Evolutionary conservation across 2,797 vertebrate species (phyloP).

Genomic region (Syndactyla subalaris): DNA sequence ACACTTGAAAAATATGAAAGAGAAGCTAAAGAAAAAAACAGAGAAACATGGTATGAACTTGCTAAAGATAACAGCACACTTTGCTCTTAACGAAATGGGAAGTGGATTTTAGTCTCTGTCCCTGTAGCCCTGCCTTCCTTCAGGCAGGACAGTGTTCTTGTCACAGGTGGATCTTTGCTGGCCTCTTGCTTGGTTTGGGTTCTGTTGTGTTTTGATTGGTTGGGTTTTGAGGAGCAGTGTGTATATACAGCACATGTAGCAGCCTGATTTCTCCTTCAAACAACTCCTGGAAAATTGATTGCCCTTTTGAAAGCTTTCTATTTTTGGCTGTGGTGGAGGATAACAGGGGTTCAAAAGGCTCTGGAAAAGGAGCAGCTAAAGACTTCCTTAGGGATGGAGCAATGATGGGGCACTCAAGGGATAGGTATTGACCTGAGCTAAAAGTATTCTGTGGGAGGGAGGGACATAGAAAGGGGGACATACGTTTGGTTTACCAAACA

Average conservation of each 20-base stretch:
- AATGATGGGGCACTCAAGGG: not conserved
- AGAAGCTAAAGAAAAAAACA: constrained; percentile 99
- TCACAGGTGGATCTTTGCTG: not conserved
- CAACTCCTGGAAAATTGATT: not conserved
- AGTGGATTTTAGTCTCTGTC: not conserved
- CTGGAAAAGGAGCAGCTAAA: not conserved
- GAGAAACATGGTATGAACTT: constrained; percentile 92
- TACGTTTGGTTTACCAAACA: not conserved
- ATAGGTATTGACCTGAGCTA: not conserved
- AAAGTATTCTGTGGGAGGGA: not conserved
- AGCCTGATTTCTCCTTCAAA: not conserved
- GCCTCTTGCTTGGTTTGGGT: not conserved
- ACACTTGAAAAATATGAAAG: constrained; percentile 98
- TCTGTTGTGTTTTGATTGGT: not conserved
- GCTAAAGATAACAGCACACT: not conserved
- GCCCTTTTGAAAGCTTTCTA: not conserved
- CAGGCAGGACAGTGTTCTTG: not conserved
- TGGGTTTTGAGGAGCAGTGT: not conserved
- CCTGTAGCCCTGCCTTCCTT: not conserved
- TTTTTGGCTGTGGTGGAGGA: not conserved
- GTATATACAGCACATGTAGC: not conserved
- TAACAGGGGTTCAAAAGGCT: not conserved
- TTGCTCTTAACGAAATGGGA: not conserved
- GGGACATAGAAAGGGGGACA: not conserved
- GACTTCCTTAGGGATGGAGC: not conserved